Evolutionary conservation across 2,113 vertebrate genomes (phyloP).

Genomic region (Myxocyprinus asiaticus): DNA sequence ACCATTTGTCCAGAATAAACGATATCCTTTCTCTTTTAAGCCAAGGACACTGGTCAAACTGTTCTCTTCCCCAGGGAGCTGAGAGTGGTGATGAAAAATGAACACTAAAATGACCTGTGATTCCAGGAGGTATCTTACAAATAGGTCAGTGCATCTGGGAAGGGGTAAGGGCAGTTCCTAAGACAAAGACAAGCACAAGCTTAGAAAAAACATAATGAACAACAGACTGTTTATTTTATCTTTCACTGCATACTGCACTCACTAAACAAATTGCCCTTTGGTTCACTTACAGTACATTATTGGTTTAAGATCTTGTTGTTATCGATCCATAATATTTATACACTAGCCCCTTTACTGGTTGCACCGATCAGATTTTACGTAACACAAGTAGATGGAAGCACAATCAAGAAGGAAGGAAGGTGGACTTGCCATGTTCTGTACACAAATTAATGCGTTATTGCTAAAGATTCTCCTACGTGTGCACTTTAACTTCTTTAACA

Average conservation of each 20-base stretch:
- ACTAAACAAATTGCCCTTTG: conserved; percentile 13
- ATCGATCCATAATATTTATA: neutral
- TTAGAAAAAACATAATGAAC: too few relatives aligned
- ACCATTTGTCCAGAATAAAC: neutral
- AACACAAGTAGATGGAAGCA: too few relatives aligned
- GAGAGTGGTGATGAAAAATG: conserved; percentile 51
- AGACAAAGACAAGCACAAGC: neutral
- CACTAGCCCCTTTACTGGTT: too few relatives aligned
- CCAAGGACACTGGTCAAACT: conserved; percentile 50
- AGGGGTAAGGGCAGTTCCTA: conserved; percentile 14
- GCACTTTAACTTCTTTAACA: conserved; percentile 20
- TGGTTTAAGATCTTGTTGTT: conserved; percentile 18
- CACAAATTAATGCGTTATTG: too few relatives aligned
- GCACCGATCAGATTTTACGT: too few relatives aligned
- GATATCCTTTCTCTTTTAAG: conserved; percentile 32
- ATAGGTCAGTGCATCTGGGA: conserved; percentile 51
- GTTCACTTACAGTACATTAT: conserved; percentile 2
- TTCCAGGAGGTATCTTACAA: conserved; percentile 45
- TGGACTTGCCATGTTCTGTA: too few relatives aligned
- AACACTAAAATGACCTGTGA: conserved; percentile 12
- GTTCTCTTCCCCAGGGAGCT: conserved; percentile 31
- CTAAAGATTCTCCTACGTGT: too few relatives aligned
- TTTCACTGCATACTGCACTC: neutral
- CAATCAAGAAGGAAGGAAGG: too few relatives aligned
- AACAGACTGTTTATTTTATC: neutral